Evolutionary conservation across 2,797 vertebrate species (phyloP).

Genomic region (Rhinatrema bivittatum): DNA sequence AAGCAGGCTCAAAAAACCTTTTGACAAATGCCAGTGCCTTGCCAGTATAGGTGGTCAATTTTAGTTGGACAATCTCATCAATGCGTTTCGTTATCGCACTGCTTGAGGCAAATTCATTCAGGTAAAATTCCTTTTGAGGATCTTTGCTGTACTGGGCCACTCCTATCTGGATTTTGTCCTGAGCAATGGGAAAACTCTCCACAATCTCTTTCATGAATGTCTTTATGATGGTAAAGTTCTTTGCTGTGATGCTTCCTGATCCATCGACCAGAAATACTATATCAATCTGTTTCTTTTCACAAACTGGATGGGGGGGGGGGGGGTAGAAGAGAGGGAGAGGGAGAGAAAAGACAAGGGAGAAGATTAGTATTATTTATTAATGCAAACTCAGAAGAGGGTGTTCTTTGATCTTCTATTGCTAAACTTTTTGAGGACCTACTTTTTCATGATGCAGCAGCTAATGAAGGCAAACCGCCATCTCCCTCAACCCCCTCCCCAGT

Average conservation of each 20-base stretch:
- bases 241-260: slow-evolving; percentile 47
- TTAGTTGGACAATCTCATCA: slow-evolving; percentile 26
- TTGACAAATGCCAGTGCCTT: slow-evolving; percentile 43
- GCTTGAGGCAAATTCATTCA: slow-evolving; percentile 37
- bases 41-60: slow-evolving; percentile 45
- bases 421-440: no score
- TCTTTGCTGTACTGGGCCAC: slow-evolving; percentile 63
- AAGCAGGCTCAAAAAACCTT: slow-evolving; percentile 49
- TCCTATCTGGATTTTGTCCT: slow-evolving; percentile 50
- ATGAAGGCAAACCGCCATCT: no score
- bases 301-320: no score
- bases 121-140: slow-evolving; percentile 56
- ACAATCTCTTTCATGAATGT: slow-evolving; percentile 53
- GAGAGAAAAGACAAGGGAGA: background rate
- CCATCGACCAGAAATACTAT: slow-evolving; percentile 72
- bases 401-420: background rate
- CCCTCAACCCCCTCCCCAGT: no score
- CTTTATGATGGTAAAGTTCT: slow-evolving; percentile 58
- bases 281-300: slow-evolving; percentile 55
- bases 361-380: no score
- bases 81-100: slow-evolving; percentile 37
- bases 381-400: background rate
- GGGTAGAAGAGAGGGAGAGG: no score
- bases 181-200: slow-evolving; percentile 44
- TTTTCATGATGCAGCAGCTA: no score